Percentiles rank a stretch among this genome's conserved stretches.
Evolutionary conservation across 2,888 invertebrate species (phyloP).

Genomic region (Pteria penguin): DNA sequence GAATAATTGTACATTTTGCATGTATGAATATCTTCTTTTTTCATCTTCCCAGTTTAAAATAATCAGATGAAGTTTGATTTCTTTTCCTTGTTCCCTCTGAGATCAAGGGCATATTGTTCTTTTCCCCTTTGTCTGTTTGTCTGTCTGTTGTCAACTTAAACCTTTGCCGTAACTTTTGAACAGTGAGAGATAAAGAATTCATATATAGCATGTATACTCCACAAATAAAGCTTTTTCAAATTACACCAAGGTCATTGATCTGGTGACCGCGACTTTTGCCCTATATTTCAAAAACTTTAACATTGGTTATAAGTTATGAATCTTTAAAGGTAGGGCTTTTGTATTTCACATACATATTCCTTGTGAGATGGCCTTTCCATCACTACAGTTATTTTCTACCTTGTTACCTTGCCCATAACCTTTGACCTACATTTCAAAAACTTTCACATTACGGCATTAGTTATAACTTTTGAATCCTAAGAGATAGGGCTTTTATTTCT

Average conservation of each 20-base stretch:
- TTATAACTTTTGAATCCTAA: not conserved
- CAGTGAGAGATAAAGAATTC: not conserved
- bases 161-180: not conserved
- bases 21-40: too few species aligned
- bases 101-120: too few species aligned
- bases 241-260: not conserved
- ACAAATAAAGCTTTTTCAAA: not conserved
- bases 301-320: not conserved
- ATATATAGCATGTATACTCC: not conserved
- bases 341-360: not conserved
- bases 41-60: too few species aligned
- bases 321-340: not conserved
- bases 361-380: not conserved
- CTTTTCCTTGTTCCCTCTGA: too few species aligned
- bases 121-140: too few species aligned
- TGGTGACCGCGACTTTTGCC: not conserved
- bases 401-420: not conserved
- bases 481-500: not conserved
- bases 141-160: too few species aligned
- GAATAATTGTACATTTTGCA: too few species aligned
- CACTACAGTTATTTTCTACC: not conserved
- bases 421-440: not conserved
- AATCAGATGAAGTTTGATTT: too few species aligned
- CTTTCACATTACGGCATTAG: not conserved
- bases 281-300: not conserved